Base-by-base conservation (phyloP, 2,888 invertebrate species). In the Cheilosia grossa region DNA sequence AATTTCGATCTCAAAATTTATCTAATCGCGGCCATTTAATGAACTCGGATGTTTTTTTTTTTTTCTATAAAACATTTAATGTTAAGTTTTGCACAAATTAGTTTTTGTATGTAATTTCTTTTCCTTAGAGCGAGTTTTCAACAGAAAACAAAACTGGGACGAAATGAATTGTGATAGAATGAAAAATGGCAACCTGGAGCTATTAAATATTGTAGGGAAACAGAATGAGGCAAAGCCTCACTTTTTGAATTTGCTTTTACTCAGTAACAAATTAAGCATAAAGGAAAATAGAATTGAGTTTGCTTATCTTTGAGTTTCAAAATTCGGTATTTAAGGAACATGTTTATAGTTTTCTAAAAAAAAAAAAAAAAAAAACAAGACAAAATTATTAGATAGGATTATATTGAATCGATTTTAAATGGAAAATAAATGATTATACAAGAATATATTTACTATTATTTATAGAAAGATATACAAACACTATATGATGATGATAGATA, bases 121-220 rank as follows among this genome's bases (percentile, higher is more conserved):
- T 70, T 64, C 42, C 63, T 49, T 72, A 66, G 75, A 85, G 63
- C 75, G 81, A 85, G 81, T 70, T 85, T 72, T 69, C 53, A 75
- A 72, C 75, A 59, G 53, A 63, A 77, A 54, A 51, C 70, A 56
- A 51, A 75, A 61, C 77, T 72, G 75, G 72, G 72, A 85, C 67
- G 75, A 72, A 81, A 66, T 77, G 70, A 72, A 85, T 75, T 85
- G 85, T 85, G 85, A 85, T 85, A 85, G 81, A 80, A 80, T 64
- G 56, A 69, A 74, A 69, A 80, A 59, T 19, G 33, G 51, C 33
- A 79, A 49, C 56, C 54, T 17, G 64, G 78, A 73, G 42, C 82
- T 82, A 72, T 83, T 74, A 47, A 67, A 69, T 74, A 72, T 63
- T 63, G 59, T 81, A 61, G 24, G 59, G 66, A 59, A 47, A 67